Evolutionary conservation across 2,113 vertebrate species (phyloP).

Genomic region (Mus spicilegus): DNA sequence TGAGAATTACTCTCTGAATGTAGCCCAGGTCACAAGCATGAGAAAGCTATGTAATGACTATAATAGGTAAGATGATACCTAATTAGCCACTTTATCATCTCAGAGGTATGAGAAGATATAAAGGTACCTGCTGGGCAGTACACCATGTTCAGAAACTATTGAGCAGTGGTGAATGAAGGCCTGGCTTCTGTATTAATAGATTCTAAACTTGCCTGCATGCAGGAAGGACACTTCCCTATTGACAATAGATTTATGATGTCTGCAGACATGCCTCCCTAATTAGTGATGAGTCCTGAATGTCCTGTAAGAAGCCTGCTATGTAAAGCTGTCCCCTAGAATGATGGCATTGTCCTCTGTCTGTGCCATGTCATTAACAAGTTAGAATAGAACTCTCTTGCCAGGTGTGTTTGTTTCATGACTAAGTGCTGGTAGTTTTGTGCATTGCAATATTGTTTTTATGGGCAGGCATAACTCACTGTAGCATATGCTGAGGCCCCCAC

Average conservation of each 20-base stretch:
- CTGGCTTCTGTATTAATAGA: constrained; percentile 36
- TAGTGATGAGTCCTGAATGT: constrained; percentile 65
- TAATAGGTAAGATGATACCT: constrained; percentile 9
- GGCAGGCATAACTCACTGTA: constrained; percentile 73
- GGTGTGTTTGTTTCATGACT: constrained; percentile 82
- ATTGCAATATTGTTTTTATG: constrained; percentile 73
- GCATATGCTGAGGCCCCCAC: background rate
- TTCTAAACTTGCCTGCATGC: background rate
- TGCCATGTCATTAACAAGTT: constrained; percentile 77
- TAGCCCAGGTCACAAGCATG: background rate
- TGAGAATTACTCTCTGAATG: background rate
- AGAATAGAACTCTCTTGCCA: constrained; percentile 80
- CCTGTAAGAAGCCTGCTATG: constrained; percentile 58
- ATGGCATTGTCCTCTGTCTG: constrained; percentile 73
- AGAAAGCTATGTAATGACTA: background rate
- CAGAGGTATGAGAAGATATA: constrained; percentile 32
- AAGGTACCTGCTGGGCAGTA: constrained; percentile 24
- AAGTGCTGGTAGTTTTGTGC: constrained; percentile 76
- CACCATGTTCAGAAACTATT: background rate
- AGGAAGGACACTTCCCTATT: constrained; percentile 56
- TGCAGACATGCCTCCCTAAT: constrained; percentile 75
- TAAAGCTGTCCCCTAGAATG: constrained; percentile 80
- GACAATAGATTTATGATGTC: constrained; percentile 74
- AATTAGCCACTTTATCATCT: constrained; percentile 52
- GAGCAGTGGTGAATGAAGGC: constrained; percentile 24